A percentile compares a stretch with the other conserved stretches of the same genome.
Conservation (phyloP, 2,888 invertebrate genomes). For the Archips crataeganus region DNA sequence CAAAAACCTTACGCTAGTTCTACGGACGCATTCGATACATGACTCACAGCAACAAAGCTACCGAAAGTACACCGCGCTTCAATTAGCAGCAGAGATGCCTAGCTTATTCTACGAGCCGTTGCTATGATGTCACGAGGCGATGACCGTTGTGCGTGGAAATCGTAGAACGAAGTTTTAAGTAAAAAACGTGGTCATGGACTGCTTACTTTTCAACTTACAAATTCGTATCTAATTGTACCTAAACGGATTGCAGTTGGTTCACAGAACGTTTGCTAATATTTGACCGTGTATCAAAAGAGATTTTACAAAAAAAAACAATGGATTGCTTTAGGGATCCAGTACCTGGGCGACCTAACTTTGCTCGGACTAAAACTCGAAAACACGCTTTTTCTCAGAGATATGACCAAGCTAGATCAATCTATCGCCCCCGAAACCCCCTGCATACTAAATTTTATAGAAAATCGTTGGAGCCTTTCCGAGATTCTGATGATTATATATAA, state of each 20-base stretch:
- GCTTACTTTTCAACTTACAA: constrained; percentile 1
- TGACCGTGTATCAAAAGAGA: neutral
- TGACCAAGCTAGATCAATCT: too few species aligned
- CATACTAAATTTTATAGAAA: too few species aligned
- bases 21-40: constrained; percentile 13
- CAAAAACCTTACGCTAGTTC: constrained; percentile 15
- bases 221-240: too few species aligned
- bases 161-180: constrained; percentile 7
- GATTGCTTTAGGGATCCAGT: too few species aligned
- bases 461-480: too few species aligned
- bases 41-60: constrained; percentile 26
- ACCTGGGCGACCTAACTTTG: too few species aligned
- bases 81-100: constrained; percentile 57
- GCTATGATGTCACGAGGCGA: constrained; percentile 65
- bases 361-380: too few species aligned
- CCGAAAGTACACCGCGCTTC: constrained; percentile 46
- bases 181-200: constrained; percentile 5
- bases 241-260: too few species aligned
- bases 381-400: too few species aligned
- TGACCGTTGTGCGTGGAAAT: constrained; percentile 42
- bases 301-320: too few species aligned
- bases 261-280: neutral
- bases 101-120: constrained; percentile 12
- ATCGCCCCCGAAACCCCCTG: too few species aligned
- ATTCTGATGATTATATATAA: too few species aligned